A percentile compares a stretch with the other conserved stretches of the same genome.
Conservation (phyloP, 2,113 vertebrate species). For the Rissa tridactyla region DNA sequence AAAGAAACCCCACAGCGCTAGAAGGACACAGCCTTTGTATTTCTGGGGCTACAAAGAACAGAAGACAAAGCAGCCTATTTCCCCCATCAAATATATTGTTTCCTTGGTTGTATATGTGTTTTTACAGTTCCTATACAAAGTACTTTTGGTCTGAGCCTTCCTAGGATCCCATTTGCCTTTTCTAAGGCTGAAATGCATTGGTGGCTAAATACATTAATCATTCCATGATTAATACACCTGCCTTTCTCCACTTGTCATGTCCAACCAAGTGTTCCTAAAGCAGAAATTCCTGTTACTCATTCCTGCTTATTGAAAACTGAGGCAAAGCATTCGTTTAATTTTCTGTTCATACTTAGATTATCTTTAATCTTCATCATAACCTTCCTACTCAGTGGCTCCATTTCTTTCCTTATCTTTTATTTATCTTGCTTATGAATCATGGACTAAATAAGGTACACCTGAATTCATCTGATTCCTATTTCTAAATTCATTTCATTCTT, state of each 20-base stretch:
- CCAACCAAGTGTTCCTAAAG: neutral
- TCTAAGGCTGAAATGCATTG: neutral
- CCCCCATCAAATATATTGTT: neutral
- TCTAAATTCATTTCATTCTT: neutral
- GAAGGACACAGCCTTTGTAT: neutral
- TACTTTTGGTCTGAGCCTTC: neutral
- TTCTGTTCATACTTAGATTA: neutral
- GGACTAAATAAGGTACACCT: neutral
- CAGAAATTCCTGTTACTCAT: neutral
- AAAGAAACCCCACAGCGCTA: neutral
- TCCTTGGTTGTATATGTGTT: neutral
- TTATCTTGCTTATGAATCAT: neutral
- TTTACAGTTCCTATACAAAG: neutral
- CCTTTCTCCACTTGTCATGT: neutral
- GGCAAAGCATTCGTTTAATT: neutral
- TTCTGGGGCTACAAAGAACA: neutral
- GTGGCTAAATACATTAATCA: neutral
- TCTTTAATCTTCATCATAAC: neutral
- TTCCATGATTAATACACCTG: neutral
- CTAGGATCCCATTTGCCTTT: neutral
- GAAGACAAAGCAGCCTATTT: neutral
- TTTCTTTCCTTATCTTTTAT: neutral
- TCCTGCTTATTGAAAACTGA: neutral
- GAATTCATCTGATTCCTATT: neutral
- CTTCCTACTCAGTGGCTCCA: neutral